Evolutionary conservation across 2,888 invertebrate genomes (phyloP), one percentile per base, ranked within the genome.

Genomic region (Pycnomerus fuliginosus): DNA sequence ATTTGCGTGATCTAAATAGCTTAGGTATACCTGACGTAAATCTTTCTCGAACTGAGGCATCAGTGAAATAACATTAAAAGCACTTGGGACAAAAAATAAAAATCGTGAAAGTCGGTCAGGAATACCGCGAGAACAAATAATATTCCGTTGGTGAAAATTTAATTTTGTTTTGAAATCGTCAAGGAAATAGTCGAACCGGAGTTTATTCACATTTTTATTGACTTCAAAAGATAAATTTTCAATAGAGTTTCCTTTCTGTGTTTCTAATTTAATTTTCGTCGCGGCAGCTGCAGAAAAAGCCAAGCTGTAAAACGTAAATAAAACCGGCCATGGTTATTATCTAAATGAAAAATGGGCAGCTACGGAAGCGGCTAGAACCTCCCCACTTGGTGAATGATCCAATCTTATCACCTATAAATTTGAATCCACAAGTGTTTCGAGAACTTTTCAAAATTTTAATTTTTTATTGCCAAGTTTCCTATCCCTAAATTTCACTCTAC

Each of bases 281-380:
- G 14, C 30, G 16, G 22, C 29, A 25, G 39, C 29, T 16, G 35
- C 23, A 12, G 23, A 44, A 32, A 23, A 37, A 22, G 25, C 30
- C 16, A 23, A 40, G 45, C 39, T 45, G 40, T 45, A 45, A 41
- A 41, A 36, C 32, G 38, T 17, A 38, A 46, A 42, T 42, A 43
- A 47, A 46, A 24, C 40, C 34, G 16, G 48, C 25, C 33, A 45
- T 32, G 37, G 40, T 52, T 47, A 52, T 49, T 49, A 49, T 42
- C 46, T 46, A 41, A 48, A 48, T 51, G 43, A 43, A 45, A 43
- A 38, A 37, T n/a, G n/a, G n/a, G n/a, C n/a, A n/a, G n/a, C n/a
- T n/a, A n/a, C n/a, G n/a, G n/a, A n/a, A n/a, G n/a, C n/a, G n/a
- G n/a, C n/a, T n/a, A n/a, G n/a, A n/a, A n/a, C n/a, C n/a, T n/a